Evolutionary conservation across 2,797 vertebrate genomes (phyloP).

Genomic region (Gallinago solitaria): DNA sequence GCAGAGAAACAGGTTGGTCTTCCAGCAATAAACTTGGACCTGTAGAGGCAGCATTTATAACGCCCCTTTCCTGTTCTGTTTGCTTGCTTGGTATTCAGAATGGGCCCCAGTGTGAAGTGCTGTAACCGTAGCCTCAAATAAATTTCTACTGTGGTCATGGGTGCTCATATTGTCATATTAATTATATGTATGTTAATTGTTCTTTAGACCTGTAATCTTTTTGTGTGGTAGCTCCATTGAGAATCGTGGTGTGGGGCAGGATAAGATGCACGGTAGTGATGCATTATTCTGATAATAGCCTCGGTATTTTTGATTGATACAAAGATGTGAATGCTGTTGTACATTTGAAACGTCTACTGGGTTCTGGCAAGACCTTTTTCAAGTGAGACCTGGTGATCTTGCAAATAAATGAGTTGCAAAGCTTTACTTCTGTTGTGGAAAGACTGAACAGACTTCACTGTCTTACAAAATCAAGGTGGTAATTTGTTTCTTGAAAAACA

Average conservation of each 20-base stretch:
- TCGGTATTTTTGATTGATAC: neutral
- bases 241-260: neutral
- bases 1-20: fast-evolving
- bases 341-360: neutral
- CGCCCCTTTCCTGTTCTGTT: neutral
- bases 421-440: neutral
- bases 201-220: neutral
- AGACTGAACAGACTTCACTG: neutral
- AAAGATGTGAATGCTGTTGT: neutral
- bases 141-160: fast-evolving
- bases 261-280: neutral
- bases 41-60: neutral
- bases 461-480: neutral
- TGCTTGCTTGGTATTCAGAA: neutral
- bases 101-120: neutral
- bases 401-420: neutral
- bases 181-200: neutral
- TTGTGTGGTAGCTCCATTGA: neutral
- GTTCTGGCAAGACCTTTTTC: neutral
- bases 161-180: neutral
- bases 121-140: neutral
- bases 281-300: neutral
- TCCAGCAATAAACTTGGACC: neutral
- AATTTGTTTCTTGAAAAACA: neutral
- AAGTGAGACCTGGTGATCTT: neutral